Percentiles rank a stretch among this genome's conserved stretches.
phyloP scores from a whole-genome alignment of 2,888 invertebrate species.

The Incurvaria masculella region DNA sequence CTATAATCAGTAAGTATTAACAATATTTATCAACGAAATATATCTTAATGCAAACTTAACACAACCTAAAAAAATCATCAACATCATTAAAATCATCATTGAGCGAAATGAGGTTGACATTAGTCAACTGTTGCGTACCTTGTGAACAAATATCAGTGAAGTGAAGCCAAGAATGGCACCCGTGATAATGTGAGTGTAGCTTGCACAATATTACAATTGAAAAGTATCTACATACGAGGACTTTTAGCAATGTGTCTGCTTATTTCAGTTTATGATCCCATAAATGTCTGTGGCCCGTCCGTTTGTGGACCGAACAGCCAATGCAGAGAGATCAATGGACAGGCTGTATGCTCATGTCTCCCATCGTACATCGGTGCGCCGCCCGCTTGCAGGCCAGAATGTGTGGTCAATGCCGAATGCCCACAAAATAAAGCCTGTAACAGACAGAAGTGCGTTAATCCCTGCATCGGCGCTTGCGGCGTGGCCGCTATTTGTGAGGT shows the following conservation, averaged over 20 bases:
- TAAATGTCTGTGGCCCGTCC: slow-evolving; percentile 65
- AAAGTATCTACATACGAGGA: too few species aligned
- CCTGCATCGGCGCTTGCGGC: slow-evolving; percentile 70
- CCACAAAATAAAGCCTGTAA: slow-evolving; percentile 66
- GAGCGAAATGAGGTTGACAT: too few species aligned
- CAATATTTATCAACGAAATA: too few species aligned
- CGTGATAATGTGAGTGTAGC: too few species aligned
- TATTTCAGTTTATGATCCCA: slow-evolving; percentile 26
- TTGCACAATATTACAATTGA: too few species aligned
- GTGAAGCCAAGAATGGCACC: too few species aligned
- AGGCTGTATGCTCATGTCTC: slow-evolving; percentile 71
- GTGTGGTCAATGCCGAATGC: slow-evolving; percentile 70
- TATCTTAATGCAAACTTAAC: too few species aligned
- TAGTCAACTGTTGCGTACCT: too few species aligned
- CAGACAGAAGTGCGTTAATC: slow-evolving; percentile 68
- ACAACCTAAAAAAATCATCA: too few species aligned
- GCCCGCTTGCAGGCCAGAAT: slow-evolving; percentile 72
- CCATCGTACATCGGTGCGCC: slow-evolving; percentile 68
- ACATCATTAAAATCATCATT: too few species aligned
- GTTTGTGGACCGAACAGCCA: slow-evolving; percentile 73
- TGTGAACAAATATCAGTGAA: too few species aligned
- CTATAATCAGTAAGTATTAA: slow-evolving; percentile 50
- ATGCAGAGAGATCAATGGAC: slow-evolving; percentile 60
- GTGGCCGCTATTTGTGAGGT: slow-evolving; percentile 61
- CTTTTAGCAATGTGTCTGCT: too few species aligned